phyloP scores from a whole-genome alignment of 2,113 vertebrate species.

The Ciconia stormi region DNA sequence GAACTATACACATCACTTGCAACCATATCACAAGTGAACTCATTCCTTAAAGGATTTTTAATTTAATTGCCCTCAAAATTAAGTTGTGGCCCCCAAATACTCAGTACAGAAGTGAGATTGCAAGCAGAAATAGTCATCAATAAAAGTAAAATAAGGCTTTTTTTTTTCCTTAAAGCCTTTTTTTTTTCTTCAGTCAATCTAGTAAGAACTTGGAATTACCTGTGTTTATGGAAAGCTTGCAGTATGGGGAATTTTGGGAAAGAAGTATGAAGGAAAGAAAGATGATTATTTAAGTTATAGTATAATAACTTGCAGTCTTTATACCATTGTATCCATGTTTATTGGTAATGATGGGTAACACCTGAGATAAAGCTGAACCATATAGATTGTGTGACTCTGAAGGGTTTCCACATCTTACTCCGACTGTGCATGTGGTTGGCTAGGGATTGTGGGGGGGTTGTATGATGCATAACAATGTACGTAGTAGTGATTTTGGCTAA shows the following conservation, averaged over 20 bases:
- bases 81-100: neutral
- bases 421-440: neutral
- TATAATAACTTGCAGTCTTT: neutral
- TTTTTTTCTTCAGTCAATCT: neutral
- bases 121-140: neutral
- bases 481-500: neutral
- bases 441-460: neutral
- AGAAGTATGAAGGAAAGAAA: neutral
- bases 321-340: neutral
- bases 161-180: neutral
- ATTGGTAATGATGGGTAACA: neutral
- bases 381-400: neutral
- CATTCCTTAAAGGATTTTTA: neutral
- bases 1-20: neutral
- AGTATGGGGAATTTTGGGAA: neutral
- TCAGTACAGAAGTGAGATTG: neutral
- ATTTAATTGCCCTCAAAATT: neutral
- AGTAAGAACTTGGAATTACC: neutral
- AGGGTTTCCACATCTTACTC: neutral
- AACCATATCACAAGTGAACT: neutral
- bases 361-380: neutral
- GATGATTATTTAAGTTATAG: neutral
- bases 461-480: accelerated
- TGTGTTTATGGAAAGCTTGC: neutral
- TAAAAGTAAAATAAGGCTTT: neutral